Evolutionary conservation across 2,113 vertebrate genomes (phyloP), one percentile per base, ranked within the genome.

Genomic region (Laterallus jamaicensis): DNA sequence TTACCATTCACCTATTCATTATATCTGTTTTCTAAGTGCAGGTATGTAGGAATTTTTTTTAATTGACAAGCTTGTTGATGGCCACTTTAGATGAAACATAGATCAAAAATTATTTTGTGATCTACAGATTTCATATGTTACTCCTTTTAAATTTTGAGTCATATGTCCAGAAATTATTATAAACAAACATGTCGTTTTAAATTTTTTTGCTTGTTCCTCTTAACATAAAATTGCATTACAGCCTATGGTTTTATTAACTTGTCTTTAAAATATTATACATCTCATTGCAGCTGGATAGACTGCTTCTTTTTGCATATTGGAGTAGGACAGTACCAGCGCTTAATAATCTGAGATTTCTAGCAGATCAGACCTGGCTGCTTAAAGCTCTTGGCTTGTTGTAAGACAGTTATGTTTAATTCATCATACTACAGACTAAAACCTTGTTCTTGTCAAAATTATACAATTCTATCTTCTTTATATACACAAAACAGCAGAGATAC

Each of bases 351-450:
- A 96, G 95, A 94, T 93, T 97, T 95, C 13, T 4, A 83, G 68
- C 55, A 77, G 90, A 90, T 90, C 82, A 96, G 92, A 95, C 79
- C 86, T 91, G 92, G 84, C 90, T 96, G 87, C 88, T 96, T 96
- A 67, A 86, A 97, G 97, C 92, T 90, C 69, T 95, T 96, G 73
- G 90, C 93, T 96, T 94, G 37, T 94, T 93, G 74, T 90, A 96
- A 95, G 82, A 93, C 97, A 95, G 96, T 97, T 98, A 94, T 96
- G 97, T 97, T 97, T 97, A 97, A 97, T 98, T 96, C 92, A 98
- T 96, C 87, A 97, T 97, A 96, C 56, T 82, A 78, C 90, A 96
- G 94, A 89, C 90, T 96, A 94, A 97, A 97, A 97, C 96, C 95
- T 95, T 96, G 96, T 95, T 95, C 92, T 94, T 96, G 95, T 96